phyloP scores from a whole-genome alignment of 2,797 vertebrate species.

The Podarcis lilfordi region DNA sequence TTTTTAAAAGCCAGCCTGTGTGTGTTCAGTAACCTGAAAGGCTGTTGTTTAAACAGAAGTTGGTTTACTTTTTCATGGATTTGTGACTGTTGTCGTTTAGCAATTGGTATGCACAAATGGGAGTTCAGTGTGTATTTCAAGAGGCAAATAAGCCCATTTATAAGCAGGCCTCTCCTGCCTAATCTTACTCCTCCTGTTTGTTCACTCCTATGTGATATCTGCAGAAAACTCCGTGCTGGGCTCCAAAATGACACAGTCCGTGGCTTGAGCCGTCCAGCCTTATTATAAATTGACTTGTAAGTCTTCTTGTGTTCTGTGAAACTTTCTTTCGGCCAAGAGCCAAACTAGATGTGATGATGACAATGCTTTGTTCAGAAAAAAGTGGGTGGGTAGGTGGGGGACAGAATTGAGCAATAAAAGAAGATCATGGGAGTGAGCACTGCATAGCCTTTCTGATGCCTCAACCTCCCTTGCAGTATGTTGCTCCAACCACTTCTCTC shows the following conservation, averaged over 20 bases:
- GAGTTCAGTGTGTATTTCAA: not conserved
- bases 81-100: not conserved
- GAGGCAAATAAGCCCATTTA: not conserved
- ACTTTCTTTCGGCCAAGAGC: not conserved
- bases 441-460: not conserved
- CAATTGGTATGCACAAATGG: not conserved
- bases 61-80: not conserved
- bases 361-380: not conserved
- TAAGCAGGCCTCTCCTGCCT: constrained; percentile 4
- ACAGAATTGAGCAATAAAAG: not conserved
- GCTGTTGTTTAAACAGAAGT: not conserved
- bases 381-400: not conserved
- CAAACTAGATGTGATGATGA: not conserved
- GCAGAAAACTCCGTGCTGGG: not conserved
- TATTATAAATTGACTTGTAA: not conserved
- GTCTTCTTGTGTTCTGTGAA: not conserved
- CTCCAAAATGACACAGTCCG: rapidly evolving
- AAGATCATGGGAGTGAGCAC: not conserved
- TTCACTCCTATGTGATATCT: not conserved
- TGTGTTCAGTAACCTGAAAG: not conserved
- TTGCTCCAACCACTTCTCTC: not conserved
- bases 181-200: not conserved
- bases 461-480: not conserved
- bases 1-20: not conserved
- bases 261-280: not conserved